Evolutionary conservation across 2,113 vertebrate species (phyloP).

Genomic region (Serinus canaria): DNA sequence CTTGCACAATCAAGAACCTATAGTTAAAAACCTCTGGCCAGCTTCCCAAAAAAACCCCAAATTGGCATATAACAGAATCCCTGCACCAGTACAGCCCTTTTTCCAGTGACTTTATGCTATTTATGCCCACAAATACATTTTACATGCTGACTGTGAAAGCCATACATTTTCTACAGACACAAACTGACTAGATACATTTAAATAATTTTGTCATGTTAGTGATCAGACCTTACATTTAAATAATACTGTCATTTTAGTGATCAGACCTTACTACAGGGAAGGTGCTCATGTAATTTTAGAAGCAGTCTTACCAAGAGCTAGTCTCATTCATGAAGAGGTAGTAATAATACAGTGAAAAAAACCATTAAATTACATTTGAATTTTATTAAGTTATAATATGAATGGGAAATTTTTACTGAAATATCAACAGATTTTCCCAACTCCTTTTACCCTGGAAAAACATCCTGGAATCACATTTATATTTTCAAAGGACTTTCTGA

Average conservation of each 20-base stretch:
- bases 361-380: background rate
- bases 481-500: background rate
- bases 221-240: background rate
- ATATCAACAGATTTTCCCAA: background rate
- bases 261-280: background rate
- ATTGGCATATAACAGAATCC: background rate
- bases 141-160: background rate
- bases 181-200: background rate
- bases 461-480: background rate
- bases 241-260: background rate
- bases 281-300: background rate
- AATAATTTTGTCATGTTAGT: background rate
- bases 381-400: background rate
- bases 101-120: background rate
- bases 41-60: background rate
- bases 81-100: background rate
- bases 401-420: background rate
- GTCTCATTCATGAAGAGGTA: background rate
- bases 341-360: background rate
- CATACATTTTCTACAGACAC: background rate
- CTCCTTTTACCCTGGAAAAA: background rate
- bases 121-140: background rate
- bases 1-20: background rate
- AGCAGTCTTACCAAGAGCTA: background rate
- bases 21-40: background rate